Base-by-base conservation (phyloP, 2,888 invertebrate species). In the Keiferia lycopersicella region DNA sequence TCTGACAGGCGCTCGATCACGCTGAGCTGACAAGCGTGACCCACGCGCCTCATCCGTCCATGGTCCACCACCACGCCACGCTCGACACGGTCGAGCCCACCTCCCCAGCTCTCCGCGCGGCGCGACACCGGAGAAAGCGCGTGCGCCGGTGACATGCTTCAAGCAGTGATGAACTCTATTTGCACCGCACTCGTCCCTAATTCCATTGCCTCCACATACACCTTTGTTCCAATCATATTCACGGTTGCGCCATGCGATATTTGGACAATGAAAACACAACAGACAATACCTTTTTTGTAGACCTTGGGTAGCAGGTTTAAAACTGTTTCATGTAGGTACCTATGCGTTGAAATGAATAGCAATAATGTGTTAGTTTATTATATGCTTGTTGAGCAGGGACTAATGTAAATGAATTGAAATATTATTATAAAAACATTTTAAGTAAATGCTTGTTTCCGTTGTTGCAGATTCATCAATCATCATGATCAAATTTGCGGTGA, bases 401-500 rank as follows among this genome's bases (percentile, higher is more conserved):
- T 45, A 22, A 26, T 59, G 22, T 41, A 20, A 18, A 14, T 59
- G 12, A 59, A 59, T 59, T 41, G 22, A 20, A 59, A 59, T 10
- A 59, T 45, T 18, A 22, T 39, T 45, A 39, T 45, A 6, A 20
- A 39, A 59, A 16, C 14, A 39, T 10, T 39, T 59, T 59, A 45
- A 11, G 22, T 41, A 7, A 22, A 59, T 59, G 20, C 18, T 41
- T 41, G 18, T 56, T 56, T 56, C 56, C 30, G 22, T 63, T 69
- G 67, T 81, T 83, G 38, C 79, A 82, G 80, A 65, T 70, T 53
- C 68, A 86, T 66, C 53, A 91, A 90, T 53, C 68, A 86, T 66
- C 53, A 91, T 90, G 91, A 68, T 88, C 66, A 88, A 84, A 72
- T 61, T 80, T 64, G 67, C 72, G 20, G 74, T 77, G 11, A 63